These are phyloP conservation scores for Drosophila kambysellisi DNA, from an alignment of 2,888 invertebrate genomes.

Conservation along the genomic window DNA sequence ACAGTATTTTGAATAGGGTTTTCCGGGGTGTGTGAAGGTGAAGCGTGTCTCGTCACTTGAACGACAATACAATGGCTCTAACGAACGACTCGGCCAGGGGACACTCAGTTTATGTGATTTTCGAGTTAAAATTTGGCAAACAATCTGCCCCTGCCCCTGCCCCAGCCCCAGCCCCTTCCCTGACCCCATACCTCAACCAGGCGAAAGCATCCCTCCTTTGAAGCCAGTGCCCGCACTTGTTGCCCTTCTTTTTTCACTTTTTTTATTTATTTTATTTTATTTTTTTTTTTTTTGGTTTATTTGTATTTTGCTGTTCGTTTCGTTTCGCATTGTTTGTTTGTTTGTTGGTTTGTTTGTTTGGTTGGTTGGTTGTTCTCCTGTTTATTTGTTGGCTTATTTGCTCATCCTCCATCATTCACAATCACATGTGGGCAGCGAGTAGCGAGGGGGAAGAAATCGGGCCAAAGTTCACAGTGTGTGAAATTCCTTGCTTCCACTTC, in stretches of 20 bases:
- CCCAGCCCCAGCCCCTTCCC: not conserved
- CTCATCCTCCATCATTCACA: slow-evolving; percentile 52
- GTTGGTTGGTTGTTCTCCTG: slow-evolving; percentile 44
- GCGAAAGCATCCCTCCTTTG: not conserved
- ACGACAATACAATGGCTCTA: slow-evolving; percentile 51
- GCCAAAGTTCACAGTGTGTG: slow-evolving; percentile 69
- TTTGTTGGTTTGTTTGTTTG: slow-evolving; percentile 51
- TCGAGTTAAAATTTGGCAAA: slow-evolving; percentile 71
- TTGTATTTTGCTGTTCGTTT: slow-evolving; percentile 37
- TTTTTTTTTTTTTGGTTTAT: slow-evolving; percentile 34
- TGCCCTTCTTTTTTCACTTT: slow-evolving; percentile 23
- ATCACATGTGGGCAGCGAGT: slow-evolving; percentile 32
- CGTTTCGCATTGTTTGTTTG: slow-evolving; percentile 42
- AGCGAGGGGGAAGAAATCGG: slow-evolving; percentile 2
- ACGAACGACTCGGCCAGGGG: slow-evolving; percentile 39
- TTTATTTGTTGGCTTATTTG: slow-evolving; percentile 70
- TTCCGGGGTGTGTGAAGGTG: not conserved
- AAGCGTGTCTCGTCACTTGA: slow-evolving; percentile 31
- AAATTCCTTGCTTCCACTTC: slow-evolving; percentile 78
- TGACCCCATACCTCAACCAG: not conserved
- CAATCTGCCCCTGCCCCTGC: not conserved
- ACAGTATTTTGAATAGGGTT: slow-evolving; percentile 1
- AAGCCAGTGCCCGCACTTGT: slow-evolving; percentile 31
- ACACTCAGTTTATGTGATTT: slow-evolving; percentile 67
- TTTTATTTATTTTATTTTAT: slow-evolving; percentile 29